A percentile compares a stretch with the other conserved stretches of the same genome.
These are phyloP conservation scores for Centropristis striata DNA, from an alignment of 2,113 vertebrate species.

Conservation along the genomic window DNA sequence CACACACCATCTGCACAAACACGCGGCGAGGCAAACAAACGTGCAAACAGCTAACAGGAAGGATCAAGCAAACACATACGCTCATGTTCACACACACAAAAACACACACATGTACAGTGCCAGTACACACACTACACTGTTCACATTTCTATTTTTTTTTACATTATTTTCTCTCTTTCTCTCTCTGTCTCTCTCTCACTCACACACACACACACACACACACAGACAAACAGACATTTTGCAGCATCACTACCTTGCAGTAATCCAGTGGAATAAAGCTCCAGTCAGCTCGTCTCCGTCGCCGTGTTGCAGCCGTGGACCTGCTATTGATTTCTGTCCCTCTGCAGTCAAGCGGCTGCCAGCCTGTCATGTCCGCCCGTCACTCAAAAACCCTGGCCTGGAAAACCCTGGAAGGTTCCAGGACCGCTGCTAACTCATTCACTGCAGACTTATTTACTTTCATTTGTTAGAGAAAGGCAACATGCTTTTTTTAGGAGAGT, in stretches of 20 bases:
- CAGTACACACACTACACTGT: neutral
- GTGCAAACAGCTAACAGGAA: slow-evolving; percentile 36
- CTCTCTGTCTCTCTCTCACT: no score
- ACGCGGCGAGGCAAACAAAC: slow-evolving; percentile 12
- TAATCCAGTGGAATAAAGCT: slow-evolving; percentile 76
- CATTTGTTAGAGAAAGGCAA: neutral
- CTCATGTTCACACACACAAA: neutral
- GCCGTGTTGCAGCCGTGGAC: slow-evolving; percentile 42
- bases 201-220: neutral
- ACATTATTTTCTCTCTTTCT: no score
- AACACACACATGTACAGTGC: slow-evolving; percentile 2
- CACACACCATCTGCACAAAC: slow-evolving; percentile 43
- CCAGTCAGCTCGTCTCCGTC: slow-evolving; percentile 61
- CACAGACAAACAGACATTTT: neutral
- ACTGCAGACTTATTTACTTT: neutral
- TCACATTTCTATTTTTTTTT: neutral
- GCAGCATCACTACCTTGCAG: slow-evolving; percentile 40
- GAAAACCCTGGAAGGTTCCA: neutral
- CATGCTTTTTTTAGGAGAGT: neutral
- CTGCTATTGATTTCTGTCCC: slow-evolving; percentile 79
- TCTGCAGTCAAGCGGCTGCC: slow-evolving; percentile 64
- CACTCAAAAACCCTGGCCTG: slow-evolving; percentile 62
- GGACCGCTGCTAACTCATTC: slow-evolving; percentile 2
- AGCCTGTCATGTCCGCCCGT: slow-evolving; percentile 79
- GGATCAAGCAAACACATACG: slow-evolving; percentile 2